Conservation (phyloP, 1,140 invertebrate genomes). For the Gonatopus flavifemur region DNA sequence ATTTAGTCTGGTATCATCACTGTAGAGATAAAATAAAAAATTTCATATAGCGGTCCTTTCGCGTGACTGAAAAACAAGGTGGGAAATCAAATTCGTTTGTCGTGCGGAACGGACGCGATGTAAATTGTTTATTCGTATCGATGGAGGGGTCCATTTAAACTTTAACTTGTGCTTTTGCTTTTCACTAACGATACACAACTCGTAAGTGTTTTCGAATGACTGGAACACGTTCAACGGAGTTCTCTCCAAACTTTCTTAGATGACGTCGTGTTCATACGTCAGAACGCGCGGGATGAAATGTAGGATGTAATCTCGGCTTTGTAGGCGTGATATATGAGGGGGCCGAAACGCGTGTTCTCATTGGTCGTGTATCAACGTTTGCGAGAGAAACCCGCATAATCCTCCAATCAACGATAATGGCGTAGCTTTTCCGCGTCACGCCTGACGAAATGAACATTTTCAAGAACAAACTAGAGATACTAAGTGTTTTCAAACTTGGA, state of each 20-base stretch:
- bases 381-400: not conserved
- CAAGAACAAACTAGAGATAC: too few species aligned
- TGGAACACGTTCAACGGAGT: constrained; percentile 18
- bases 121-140: constrained; percentile 30
- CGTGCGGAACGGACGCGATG: too few species aligned
- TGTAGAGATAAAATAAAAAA: too few species aligned
- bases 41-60: too few species aligned
- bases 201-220: constrained; percentile 37
- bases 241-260: constrained; percentile 10
- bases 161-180: constrained; percentile 20
- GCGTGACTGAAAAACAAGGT: constrained; percentile 16
- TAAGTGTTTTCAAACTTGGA: too few species aligned
- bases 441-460: too few species aligned
- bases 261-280: constrained; percentile 10
- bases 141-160: constrained; percentile 30
- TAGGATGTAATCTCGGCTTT: too few species aligned
- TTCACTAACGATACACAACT: constrained; percentile 29
- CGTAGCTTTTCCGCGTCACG: not conserved
- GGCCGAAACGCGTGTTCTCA: not conserved
- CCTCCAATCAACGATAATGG: not conserved
- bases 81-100: not conserved
- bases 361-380: not conserved
- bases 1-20: too few species aligned
- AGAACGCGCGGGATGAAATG: too few species aligned
- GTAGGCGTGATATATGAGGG: constrained; percentile 5